Evolutionary conservation across 2,113 vertebrate genomes (phyloP), one percentile per base, ranked within the genome.

Genomic region (Notiomystis cincta): DNA sequence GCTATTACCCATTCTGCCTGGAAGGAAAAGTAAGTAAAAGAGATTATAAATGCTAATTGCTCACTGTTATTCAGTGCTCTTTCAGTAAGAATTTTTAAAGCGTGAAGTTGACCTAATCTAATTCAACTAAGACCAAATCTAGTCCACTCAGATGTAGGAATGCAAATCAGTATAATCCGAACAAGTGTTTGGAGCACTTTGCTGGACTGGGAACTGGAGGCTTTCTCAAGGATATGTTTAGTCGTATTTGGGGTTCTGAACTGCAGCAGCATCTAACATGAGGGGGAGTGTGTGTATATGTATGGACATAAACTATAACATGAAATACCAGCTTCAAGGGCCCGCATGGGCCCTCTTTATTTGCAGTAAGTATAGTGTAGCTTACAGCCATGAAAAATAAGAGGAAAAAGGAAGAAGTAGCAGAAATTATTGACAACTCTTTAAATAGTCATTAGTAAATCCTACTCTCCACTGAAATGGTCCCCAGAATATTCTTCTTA

Each of bases 1-100:
- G 89, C 99, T 99, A 95, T 99, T 99, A 33, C 99, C 99, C 99
- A 99, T 99, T 91, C 99, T 98, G 97, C 99, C 99, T 99, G 91
- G 50, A 80, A 80, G 22, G 61, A n/a, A 45, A 81, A 84, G 73
- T 20, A 82, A 79, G 38, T 4, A 16, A 61, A 61, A 70, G 25
- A 53, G 6, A 56, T 42, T 40, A 35, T 30, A 93, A 84, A 58
- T 25, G 20, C n/a, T 72, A 73, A 54, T 38, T 15, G 25, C 12
- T 57, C 71, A 78, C 30, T 42, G 47, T n/a, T 17, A 30, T 54
- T 73, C 42, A 78, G 30, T 35, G 61, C 61, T 64, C 35, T 77
- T 92, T 77, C 58, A 76, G 0, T 37, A 54, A 6, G 4, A 86
- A 45, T 77, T 90, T 82, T 90, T 0, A 15, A 73, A 82, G 24